Evolutionary conservation across 2,888 invertebrate genomes (phyloP), one percentile per base, ranked within the genome.

Genomic region (Pseudanteris insignis): DNA sequence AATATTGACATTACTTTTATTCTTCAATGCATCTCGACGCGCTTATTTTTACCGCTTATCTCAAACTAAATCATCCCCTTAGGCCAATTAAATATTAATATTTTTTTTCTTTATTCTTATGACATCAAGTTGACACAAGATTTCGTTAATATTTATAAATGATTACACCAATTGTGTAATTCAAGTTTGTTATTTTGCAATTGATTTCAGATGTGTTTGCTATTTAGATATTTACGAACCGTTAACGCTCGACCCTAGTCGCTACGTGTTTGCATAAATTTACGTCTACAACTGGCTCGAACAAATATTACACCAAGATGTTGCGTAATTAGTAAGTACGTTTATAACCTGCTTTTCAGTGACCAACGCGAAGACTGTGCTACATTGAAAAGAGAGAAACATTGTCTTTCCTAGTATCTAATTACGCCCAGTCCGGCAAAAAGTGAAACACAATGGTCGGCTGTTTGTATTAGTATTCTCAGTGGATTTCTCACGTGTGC

Each of bases 401-500:
- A 18, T 18, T 6, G 18, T 18, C 3, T 18, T 6, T 18, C 24
- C 33, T 26, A 24, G 37, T 14, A 51, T 28, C 46, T 37, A 51
- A 51, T 53, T 53, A 47, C 41, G 26, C 8, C 4, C 26, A 11
- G 14, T 8, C 12, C 18, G 33, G 12, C 13, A 10, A 37, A 60
- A 60, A 51, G 32, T 32, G 32, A 43, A 36, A 53, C 18, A 21
- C 11, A 40, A 47, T 40, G 38, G 34, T 29, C 11, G 34, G 12
- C 34, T 13, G 40, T 43, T 36, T 32, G 64, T 46, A 50, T 60
- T 57, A 63, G 63, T 61, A 63, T 63, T 67, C 68, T 67, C 68
- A 61, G 55, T 51, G 66, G 68, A 67, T 67, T 74, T 76, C 72
- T 73, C 73, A 71, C 74, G 76, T 72, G 74, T 70, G 72, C 67